Base-by-base conservation (phyloP, 2,797 vertebrate species). In the Anomalospiza imberbis region DNA sequence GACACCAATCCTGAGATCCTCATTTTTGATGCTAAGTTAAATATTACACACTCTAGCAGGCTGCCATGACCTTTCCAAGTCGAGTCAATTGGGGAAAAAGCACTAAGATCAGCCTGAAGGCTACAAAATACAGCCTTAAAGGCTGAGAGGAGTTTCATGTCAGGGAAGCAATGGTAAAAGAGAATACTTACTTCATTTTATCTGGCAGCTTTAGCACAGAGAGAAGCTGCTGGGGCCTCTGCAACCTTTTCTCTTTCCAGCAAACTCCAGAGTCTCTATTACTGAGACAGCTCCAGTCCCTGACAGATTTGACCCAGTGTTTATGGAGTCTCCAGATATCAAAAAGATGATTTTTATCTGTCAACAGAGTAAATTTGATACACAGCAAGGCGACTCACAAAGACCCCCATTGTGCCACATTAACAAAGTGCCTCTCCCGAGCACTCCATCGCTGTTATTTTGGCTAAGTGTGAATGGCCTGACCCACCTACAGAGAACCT, bases 21-120 rank as follows among this genome's bases (percentile, higher is more conserved):
- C 14, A 79, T 88, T 93, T 97, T 73, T 86, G 92, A 94, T 88
- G 82, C 82, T 89, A 92, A 88, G 82, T 94, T 96, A 96, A 95
- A 96, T 89, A 93, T 94, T 93, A 92, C 87, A 86, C 89, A 89
- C 66, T 70, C 85, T 53, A 83, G 72, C 78, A 91, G 81, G 81
- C 55, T 75, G 55, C 0, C 0, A 57, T 48, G 89, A 91, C 89
- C 89, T 95, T 95, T 91, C 77, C 63, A 31, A 89, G 24, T 21
- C 0, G 0, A 95, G 73, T 73, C 88, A 82, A 34, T 82, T 82
- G 58, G 74, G 83, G 74, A 38, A 76, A 85, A 90, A 60, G 31
- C 79, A 92, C 2, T 44, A 85, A 90, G 57, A 65, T 36, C 74
- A 87, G 83, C 57, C 78, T 48, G 48, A 89, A 87, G 79, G 74